Evolutionary conservation across 2,113 vertebrate genomes (phyloP).

Genomic region (Benitochromis conjunctus): DNA sequence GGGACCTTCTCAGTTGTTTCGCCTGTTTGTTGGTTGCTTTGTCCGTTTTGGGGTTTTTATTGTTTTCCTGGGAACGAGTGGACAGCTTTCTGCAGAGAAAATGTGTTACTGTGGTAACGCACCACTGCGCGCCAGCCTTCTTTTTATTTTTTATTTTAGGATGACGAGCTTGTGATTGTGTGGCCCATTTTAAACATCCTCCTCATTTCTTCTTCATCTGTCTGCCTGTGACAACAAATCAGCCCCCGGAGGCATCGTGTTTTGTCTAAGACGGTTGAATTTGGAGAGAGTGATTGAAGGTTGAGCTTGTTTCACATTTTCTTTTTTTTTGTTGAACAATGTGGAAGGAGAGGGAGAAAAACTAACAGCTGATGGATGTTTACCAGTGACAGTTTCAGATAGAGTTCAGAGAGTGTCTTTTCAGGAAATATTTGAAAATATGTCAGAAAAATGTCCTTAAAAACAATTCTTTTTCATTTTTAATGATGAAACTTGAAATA

Average conservation of each 20-base stretch:
- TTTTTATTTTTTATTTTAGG: neutral
- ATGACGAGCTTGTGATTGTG: constrained; percentile 22
- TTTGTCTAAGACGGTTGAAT: neutral
- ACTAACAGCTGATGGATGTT: neutral
- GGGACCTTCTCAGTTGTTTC: constrained; percentile 3
- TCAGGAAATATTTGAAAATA: neutral
- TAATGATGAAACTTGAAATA: no score
- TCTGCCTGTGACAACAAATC: neutral
- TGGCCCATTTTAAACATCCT: neutral
- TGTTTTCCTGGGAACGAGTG: neutral
- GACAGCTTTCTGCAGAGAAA: neutral
- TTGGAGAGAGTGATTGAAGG: neutral
- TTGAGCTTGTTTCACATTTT: neutral
- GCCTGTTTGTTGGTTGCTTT: constrained; percentile 1
- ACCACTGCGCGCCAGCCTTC: neutral
- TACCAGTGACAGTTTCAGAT: neutral
- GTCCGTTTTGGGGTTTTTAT: neutral
- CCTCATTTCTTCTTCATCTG: neutral
- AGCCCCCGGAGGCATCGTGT: neutral
- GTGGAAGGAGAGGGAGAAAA: neutral
- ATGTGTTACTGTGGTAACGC: constrained; percentile 1
- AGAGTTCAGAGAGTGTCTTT: neutral
- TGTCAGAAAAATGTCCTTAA: neutral
- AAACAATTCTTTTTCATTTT: neutral
- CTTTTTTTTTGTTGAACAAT: neutral